phyloP scores from a whole-genome alignment of 1,140 invertebrate species.

The Uloborus diversus region DNA sequence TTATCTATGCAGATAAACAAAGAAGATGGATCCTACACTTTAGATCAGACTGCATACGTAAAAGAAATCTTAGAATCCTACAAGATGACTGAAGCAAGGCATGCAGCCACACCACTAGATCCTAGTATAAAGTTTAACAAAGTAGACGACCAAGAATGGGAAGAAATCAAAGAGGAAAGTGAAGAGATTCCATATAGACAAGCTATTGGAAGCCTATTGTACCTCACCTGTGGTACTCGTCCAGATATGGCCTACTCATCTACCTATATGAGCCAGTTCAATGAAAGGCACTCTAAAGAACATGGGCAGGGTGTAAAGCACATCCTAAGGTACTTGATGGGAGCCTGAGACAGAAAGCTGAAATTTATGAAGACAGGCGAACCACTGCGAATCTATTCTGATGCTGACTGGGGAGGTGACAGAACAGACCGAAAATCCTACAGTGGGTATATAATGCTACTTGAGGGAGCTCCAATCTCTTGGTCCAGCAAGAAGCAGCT shows the following conservation, averaged over 20 bases:
- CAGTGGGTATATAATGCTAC: conserved; percentile 63
- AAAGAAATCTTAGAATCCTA: conserved; percentile 59
- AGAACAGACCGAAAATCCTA: conserved; percentile 58
- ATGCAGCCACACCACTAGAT: too few relatives aligned
- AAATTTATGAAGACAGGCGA: background rate
- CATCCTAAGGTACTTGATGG: conserved; percentile 59
- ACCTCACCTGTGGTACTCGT: conserved; percentile 63
- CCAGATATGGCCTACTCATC: conserved; percentile 68
- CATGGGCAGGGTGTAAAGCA: too few relatives aligned
- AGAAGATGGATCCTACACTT: too few relatives aligned
- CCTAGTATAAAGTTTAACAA: background rate
- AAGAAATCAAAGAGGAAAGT: too few relatives aligned
- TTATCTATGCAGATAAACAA: background rate
- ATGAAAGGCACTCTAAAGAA: conserved; percentile 50
- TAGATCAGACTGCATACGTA: conserved; percentile 51
- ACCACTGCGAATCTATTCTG: background rate
- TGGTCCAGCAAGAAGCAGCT: conserved; percentile 69
- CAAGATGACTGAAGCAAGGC: conserved; percentile 61
- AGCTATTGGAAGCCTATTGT: too few relatives aligned
- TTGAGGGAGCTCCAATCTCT: conserved; percentile 65
- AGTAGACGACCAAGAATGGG: background rate
- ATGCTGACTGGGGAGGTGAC: conserved; percentile 50
- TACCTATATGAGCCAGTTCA: conserved; percentile 66
- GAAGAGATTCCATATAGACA: too few relatives aligned
- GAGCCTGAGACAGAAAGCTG: conserved; percentile 57